Evolutionary conservation across 2,113 vertebrate genomes (phyloP), one percentile per base, ranked within the genome.

Genomic region (Ahaetulla prasina): DNA sequence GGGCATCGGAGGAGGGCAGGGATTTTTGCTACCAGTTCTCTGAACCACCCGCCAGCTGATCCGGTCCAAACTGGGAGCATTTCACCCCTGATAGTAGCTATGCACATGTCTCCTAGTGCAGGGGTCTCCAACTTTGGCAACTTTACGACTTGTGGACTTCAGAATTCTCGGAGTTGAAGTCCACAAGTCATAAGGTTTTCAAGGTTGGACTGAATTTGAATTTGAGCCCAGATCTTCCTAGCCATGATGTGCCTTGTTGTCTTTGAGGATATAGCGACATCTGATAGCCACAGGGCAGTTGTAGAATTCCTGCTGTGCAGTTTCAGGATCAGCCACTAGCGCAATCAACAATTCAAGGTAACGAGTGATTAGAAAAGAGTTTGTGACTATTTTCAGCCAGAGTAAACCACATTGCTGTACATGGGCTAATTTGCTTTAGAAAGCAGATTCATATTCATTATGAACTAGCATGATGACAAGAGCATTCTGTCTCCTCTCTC

Each of bases 381-480:
- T 20, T 20, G 68, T 22, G 68, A 22, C 8, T 43, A 22, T 80
- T 80, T 80, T 22, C 74, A 80, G 18, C 35, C 74, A 43, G 35
- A 43, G 35, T 80, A 43, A 80, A 80, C 18, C 20, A 1, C 74
- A 22, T 43, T 43, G 74, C 2, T 80, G 18, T 80, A 35, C 18
- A 80, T 80, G 74, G 35, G 35, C 8, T 43, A 80, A 80, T 80
- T 80, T 39, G 74, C 74, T 80, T 39, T 80, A 22, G 8, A 80
- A 39, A 80, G 74, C 35, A 43, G 43, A 16, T 90, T 74, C 49
- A 27, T 49, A 43, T 94, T 94, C 92, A 94, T 96, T 93, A 55
- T 95, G 94, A 89, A 94, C 96, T 95, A 94, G 94, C 94, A 93
- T 94, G 85, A 87, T 94, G 89, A 92, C 95, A 93, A 9, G 92